Evolutionary conservation across 1,140 invertebrate species (phyloP).

Genomic region (Halictus rubicundus): DNA sequence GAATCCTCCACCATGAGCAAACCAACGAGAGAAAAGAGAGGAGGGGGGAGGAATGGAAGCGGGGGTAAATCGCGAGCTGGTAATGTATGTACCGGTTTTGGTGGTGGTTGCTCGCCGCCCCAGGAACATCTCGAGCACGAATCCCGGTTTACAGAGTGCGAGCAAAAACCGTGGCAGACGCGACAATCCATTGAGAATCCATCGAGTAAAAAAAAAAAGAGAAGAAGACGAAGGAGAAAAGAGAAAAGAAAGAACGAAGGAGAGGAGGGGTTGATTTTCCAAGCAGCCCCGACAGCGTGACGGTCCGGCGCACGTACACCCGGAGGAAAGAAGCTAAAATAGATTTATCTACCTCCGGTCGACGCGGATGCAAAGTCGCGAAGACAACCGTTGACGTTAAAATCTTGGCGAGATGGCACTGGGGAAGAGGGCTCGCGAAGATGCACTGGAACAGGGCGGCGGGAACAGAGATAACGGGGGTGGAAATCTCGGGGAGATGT

Average conservation of each 20-base stretch:
- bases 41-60: too few relatives aligned
- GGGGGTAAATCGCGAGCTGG: not conserved
- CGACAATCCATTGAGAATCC: conserved; percentile 5
- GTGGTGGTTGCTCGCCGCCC: not conserved
- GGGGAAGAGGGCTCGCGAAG: not conserved
- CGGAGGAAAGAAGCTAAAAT: not conserved
- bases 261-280: not conserved
- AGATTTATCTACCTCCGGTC: not conserved
- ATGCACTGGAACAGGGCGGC: not conserved
- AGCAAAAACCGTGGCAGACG: not conserved
- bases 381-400: conserved; percentile 6
- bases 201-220: not conserved
- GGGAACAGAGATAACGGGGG: not conserved
- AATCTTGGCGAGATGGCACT: not conserved
- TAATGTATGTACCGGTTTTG: not conserved
- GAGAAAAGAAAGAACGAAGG: too few relatives aligned
- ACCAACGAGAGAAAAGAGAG: too few relatives aligned
- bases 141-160: not conserved
- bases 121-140: not conserved
- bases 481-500: too few relatives aligned
- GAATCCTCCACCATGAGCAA: too few relatives aligned
- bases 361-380: not conserved
- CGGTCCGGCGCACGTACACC: not conserved
- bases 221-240: too few relatives aligned
- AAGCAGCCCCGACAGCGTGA: not conserved